Base-by-base conservation (phyloP, 2,113 vertebrate species). In the Gnathonemus echidnorhynchus region DNA sequence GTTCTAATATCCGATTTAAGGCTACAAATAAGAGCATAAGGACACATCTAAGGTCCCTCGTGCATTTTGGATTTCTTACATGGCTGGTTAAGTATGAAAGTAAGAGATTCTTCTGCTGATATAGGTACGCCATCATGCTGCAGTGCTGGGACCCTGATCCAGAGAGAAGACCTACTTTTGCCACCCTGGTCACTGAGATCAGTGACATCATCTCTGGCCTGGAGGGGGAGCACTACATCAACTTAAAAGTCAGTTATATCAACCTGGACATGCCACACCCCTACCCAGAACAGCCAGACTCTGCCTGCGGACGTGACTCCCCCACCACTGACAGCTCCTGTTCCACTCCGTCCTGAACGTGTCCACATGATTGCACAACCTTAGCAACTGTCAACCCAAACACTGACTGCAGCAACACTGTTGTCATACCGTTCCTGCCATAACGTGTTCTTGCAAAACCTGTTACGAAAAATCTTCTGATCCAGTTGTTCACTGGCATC, bases 181-280 rank as follows among this genome's bases (percentile, higher is more conserved):
- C 93, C 0, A 92, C 46, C 35, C 94, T 99, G 45, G 96, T 96
- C 15, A 74, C 62, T 0, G 96, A 97, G 49, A 92, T 99, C 48
- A 93, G 96, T 39, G 90, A 4, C 0, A 93, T 99, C 90, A 93
- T 96, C 35, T 94, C 95, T 9, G 88, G 90, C 0, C 93, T 99
- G 92, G 93, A 95, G 17, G 97, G 97, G 0, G 96, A 99, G 91
- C 98, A 97, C 94, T 99, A 99, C 1, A 98, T 99, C 92, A 97
- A 95, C 92, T 95, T 99, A 85, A 94, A 96, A 0, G 93, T 96
- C 45, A 97, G 95, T 89, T 99, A 99, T 0, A 92, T 99, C 87
- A 98, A 97, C 91, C 80, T 99, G 92, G 97, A 97, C 86, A 94
- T 93, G 2, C 92, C 92, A 0, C 93, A 94, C 4, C 93, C 94